These are phyloP conservation scores for Pseudomyrmex flavicornis DNA, from an alignment of 1,140 invertebrate species.

Conservation along the genomic window DNA sequence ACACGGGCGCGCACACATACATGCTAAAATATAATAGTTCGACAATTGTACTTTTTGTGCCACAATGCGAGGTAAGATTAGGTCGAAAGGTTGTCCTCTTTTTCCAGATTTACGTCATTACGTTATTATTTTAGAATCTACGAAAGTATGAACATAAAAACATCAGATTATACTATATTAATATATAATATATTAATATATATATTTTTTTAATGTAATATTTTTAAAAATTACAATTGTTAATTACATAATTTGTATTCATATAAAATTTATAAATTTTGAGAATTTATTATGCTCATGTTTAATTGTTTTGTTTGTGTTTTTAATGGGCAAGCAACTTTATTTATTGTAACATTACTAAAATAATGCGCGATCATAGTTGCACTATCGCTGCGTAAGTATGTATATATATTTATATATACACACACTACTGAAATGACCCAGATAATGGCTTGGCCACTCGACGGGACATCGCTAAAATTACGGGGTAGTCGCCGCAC, in stretches of 20 bases:
- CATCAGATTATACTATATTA: no score
- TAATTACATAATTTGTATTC: no score
- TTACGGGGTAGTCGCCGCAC: constrained; percentile 12
- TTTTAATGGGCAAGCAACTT: not conserved
- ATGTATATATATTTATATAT: no score
- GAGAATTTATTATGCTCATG: no score
- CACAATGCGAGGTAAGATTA: not conserved
- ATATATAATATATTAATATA: no score
- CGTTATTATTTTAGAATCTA: not conserved
- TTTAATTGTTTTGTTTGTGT: not conserved
- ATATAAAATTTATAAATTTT: not conserved
- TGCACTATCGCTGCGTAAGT: not conserved
- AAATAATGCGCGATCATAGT: constrained; percentile 4
- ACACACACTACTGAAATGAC: constrained; percentile 3
- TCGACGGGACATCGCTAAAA: constrained; percentile 24
- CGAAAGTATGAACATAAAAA: no score
- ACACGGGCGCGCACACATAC: constrained; percentile 14
- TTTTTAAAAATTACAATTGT: not conserved
- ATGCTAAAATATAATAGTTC: not conserved
- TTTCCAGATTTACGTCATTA: not conserved
- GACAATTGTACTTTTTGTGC: constrained; percentile 3
- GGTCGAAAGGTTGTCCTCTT: not conserved
- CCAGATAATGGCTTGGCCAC: constrained; percentile 27
- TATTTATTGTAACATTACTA: constrained; percentile 2
- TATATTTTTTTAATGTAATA: not conserved